Evolutionary conservation across 2,113 vertebrate species (phyloP).

Genomic region (Heliornis fulica): DNA sequence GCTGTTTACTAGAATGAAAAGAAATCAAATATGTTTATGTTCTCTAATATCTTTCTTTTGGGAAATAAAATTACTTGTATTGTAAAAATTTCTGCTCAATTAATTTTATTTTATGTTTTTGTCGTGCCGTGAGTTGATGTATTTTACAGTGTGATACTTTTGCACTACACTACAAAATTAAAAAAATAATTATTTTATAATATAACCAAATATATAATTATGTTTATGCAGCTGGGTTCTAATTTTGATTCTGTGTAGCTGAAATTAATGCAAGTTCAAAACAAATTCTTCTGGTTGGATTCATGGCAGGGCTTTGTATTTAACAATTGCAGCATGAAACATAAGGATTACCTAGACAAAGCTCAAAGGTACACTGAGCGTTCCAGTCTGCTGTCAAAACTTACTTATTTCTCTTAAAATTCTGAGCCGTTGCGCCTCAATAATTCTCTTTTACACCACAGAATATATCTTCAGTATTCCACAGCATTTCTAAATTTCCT

Average conservation of each 20-base stretch:
- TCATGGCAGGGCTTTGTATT: background rate
- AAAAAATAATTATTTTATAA: background rate
- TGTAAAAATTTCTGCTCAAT: background rate
- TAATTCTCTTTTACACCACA: background rate
- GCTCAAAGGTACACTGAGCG: background rate
- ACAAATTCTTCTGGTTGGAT: background rate
- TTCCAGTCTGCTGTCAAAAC: background rate
- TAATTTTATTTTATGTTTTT: background rate
- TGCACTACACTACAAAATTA: background rate
- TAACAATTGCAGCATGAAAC: slow-evolving; percentile 1
- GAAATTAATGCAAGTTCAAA: background rate
- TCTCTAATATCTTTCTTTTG: background rate
- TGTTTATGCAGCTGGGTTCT: background rate
- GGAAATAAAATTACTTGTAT: background rate
- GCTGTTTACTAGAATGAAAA: background rate
- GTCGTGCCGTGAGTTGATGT: background rate
- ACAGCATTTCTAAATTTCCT: background rate
- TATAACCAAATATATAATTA: background rate
- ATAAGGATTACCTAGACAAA: slow-evolving; percentile 8
- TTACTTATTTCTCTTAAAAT: background rate
- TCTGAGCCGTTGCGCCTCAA: background rate
- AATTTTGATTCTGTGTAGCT: background rate
- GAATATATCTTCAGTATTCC: background rate
- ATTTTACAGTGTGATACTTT: background rate
- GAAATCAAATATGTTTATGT: background rate